Conservation (phyloP, 2,113 vertebrate species). For the Psilopogon haemacephalus region DNA sequence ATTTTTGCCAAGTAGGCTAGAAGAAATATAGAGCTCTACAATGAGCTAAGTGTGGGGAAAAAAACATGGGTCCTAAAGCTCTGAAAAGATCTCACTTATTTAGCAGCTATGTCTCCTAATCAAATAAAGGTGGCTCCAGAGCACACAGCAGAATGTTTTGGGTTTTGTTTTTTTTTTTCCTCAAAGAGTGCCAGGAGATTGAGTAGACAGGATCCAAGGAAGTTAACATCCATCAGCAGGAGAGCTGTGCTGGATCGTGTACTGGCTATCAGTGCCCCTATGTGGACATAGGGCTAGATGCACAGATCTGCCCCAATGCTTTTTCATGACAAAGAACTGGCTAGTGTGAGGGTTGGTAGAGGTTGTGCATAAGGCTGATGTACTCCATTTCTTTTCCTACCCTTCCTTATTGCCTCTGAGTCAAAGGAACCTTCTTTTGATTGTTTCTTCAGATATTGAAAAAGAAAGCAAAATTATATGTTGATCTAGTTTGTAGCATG, state of each 20-base stretch:
- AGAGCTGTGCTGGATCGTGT: background rate
- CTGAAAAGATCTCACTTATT: background rate
- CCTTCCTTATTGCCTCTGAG: background rate
- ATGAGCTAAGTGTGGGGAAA: background rate
- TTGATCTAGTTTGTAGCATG: background rate
- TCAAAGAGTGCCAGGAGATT: background rate
- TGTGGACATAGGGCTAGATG: background rate
- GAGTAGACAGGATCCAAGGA: background rate
- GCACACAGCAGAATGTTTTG: background rate
- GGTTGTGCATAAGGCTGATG: background rate
- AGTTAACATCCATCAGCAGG: background rate
- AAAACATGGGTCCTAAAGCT: background rate
- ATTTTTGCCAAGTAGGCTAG: background rate
- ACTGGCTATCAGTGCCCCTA: background rate
- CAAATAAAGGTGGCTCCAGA: background rate
- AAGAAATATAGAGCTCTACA: background rate
- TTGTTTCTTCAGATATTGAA: background rate
- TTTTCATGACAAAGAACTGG: background rate
- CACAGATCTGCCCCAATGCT: background rate
- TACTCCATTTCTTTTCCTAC: background rate
- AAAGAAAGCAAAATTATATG: background rate
- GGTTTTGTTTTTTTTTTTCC: too few relatives aligned
- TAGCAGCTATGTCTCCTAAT: background rate
- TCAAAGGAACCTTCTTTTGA: background rate
- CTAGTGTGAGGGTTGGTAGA: background rate